These are phyloP conservation scores for Strix uralensis DNA, from an alignment of 2,113 vertebrate genomes.

Conservation along the genomic window DNA sequence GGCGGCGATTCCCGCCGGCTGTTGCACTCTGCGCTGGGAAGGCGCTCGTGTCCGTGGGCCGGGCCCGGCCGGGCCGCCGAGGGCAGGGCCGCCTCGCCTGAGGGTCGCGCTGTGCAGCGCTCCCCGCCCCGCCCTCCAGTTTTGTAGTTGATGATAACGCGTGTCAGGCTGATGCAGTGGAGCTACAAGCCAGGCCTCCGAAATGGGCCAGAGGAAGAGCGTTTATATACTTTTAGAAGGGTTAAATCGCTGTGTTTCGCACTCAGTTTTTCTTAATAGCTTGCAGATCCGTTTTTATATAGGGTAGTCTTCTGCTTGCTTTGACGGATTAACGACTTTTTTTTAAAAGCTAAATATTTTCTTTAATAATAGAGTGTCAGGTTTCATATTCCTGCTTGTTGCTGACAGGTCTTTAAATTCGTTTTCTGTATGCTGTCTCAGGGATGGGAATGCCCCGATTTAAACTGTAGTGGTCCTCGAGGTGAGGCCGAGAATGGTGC, in stretches of 20 bases:
- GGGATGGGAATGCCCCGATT: fast-evolving
- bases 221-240: fast-evolving
- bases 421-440: not conserved
- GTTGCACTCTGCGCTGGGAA: not conserved
- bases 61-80: not conserved
- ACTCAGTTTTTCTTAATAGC: too few relatives aligned
- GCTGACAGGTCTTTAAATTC: not conserved
- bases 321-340: too few relatives aligned
- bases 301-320: not conserved
- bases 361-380: not conserved
- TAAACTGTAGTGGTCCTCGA: not conserved
- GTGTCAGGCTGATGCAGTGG: not conserved
- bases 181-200: not conserved
- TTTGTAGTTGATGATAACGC: fast-evolving
- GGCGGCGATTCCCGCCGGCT: fast-evolving
- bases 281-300: too few relatives aligned
- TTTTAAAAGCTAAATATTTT: too few relatives aligned
- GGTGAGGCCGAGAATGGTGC: not conserved
- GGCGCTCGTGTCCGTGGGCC: too few relatives aligned
- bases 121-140: too few relatives aligned
- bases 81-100: too few relatives aligned
- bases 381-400: not conserved
- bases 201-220: fast-evolving
- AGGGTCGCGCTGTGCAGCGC: not conserved
- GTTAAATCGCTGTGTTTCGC: too few relatives aligned